Evolutionary conservation across 1,140 invertebrate species (phyloP).

Genomic region (Drosophila truncata): DNA sequence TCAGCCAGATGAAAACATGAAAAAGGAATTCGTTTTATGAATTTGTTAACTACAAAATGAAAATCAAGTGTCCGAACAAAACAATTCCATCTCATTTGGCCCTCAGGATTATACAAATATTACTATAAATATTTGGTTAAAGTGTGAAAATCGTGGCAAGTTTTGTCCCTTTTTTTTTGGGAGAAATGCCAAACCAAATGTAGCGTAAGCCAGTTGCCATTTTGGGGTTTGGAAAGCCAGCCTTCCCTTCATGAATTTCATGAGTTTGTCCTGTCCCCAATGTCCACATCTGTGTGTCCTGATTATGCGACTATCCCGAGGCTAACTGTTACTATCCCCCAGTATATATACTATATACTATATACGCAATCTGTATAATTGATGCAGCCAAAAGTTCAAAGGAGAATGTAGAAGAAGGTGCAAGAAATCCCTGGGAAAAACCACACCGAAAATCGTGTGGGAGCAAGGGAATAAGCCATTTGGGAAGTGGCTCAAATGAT

Average conservation of each 20-base stretch:
- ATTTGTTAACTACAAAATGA: constrained; percentile 77
- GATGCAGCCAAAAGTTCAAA: constrained; percentile 35
- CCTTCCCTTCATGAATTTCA: constrained; percentile 68
- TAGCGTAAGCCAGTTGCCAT: constrained; percentile 23
- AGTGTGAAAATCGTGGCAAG: constrained; percentile 5
- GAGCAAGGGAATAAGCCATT: constrained; percentile 48
- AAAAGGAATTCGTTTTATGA: constrained; percentile 75
- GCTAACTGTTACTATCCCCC: constrained; percentile 8
- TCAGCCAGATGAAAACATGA: constrained; percentile 56
- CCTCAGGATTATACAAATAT: constrained; percentile 3
- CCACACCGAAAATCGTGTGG: constrained; percentile 6
- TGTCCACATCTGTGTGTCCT: constrained; percentile 44
- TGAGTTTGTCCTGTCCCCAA: constrained; percentile 57
- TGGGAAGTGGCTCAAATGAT: constrained; percentile 34
- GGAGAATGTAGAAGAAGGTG: neutral
- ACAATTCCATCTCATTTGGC: constrained; percentile 57
- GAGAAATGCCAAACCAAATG: constrained; percentile 28
- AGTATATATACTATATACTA: constrained; percentile 1
- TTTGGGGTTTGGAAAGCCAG: neutral
- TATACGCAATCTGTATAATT: constrained; percentile 70
- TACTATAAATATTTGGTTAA: constrained; percentile 20
- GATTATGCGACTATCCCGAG: constrained; percentile 63
- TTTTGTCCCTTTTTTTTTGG: neutral
- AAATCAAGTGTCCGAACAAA: constrained; percentile 55
- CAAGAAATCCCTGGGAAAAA: constrained; percentile 9